phyloP scores from a whole-genome alignment of 1,140 invertebrate genomes.

The Diabrotica undecimpunctata region DNA sequence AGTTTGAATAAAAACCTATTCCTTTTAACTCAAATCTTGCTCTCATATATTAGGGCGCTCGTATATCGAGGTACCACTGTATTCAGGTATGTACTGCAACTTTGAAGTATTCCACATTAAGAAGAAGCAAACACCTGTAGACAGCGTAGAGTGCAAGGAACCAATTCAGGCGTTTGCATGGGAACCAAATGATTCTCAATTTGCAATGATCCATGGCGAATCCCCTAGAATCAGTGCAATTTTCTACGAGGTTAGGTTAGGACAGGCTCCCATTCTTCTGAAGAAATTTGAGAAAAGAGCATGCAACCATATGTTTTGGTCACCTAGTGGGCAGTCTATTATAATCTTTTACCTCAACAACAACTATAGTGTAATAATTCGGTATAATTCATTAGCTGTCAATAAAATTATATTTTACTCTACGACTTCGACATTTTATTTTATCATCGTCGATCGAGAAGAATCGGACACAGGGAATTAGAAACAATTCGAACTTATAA shows the following conservation, averaged over 20 bases:
- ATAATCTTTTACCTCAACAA: too few species aligned
- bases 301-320: conserved; percentile 96
- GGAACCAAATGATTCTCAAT: conserved; percentile 95
- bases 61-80: too few species aligned
- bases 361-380: too few species aligned
- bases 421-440: too few species aligned
- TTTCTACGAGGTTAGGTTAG: conserved; percentile 81
- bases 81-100: conserved; percentile 98
- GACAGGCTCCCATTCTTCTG: conserved; percentile 79
- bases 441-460: too few species aligned
- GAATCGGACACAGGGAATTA: too few species aligned
- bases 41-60: too few species aligned
- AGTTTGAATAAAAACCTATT: too few species aligned
- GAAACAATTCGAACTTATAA: too few species aligned
- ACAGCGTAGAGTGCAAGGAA: conserved; percentile 93
- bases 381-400: too few species aligned
- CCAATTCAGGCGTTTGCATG: conserved; percentile 95
- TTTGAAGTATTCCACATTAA: conserved; percentile 99
- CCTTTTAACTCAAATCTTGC: too few species aligned
- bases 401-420: too few species aligned
- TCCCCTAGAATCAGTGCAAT: conserved; percentile 83
- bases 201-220: conserved; percentile 95
- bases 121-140: conserved; percentile 97
- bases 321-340: conserved; percentile 92
- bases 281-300: conserved; percentile 89